phyloP scores from a whole-genome alignment of 92 coral and sea anemone genomes.

The Galaxea fascicularis region DNA sequence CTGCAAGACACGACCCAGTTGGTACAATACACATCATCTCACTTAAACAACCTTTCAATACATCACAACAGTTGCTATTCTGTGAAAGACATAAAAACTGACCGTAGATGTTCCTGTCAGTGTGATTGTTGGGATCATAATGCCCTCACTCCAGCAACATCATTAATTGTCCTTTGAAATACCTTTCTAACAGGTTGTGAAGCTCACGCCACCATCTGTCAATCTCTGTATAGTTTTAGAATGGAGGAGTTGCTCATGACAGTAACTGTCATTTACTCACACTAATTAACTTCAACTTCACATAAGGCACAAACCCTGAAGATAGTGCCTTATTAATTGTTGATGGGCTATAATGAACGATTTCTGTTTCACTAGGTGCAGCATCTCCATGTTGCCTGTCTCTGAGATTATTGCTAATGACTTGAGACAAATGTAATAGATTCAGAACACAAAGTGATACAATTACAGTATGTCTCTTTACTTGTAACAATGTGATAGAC shows the following conservation, averaged over 20 bases:
- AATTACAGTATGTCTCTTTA: too few species aligned
- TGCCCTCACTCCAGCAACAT: slow-evolving; percentile 45
- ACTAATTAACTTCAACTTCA: slow-evolving; percentile 1
- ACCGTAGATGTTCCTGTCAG: slow-evolving; percentile 2
- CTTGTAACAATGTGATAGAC: too few species aligned
- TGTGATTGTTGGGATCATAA: slow-evolving; percentile 44
- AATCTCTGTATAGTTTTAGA: slow-evolving; percentile 20
- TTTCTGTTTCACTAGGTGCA: not conserved
- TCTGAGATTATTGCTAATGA: not conserved
- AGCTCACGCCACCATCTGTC: slow-evolving; percentile 67
- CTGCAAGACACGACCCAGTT: not conserved
- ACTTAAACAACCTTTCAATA: not conserved
- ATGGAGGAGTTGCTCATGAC: not conserved
- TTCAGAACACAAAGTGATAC: too few species aligned
- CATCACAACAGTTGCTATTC: not conserved
- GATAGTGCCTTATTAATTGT: slow-evolving; percentile 46
- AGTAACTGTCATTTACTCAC: not conserved
- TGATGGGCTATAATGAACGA: slow-evolving; percentile 59
- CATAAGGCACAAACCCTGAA: too few species aligned
- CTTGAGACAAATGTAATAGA: too few species aligned
- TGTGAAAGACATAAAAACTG: not conserved
- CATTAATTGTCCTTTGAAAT: slow-evolving; percentile 36
- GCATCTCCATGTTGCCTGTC: not conserved
- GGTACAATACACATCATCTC: too few species aligned
- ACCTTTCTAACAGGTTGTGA: slow-evolving; percentile 47